phyloP scores from a whole-genome alignment of 1,140 invertebrate genomes.

The Heliconius himera region DNA sequence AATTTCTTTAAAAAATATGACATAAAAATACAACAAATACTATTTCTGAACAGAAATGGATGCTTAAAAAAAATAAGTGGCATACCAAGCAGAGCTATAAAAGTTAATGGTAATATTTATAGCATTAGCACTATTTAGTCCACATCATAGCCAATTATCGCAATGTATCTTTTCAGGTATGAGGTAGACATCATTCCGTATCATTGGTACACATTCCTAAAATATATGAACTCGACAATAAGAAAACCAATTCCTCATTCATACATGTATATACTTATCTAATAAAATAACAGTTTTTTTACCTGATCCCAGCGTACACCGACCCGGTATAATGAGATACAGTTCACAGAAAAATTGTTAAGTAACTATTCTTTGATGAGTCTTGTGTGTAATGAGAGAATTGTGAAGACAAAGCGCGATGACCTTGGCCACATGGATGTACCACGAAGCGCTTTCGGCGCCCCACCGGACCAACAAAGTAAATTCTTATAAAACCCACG shows the following conservation, averaged over 20 bases:
- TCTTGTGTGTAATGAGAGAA: slow-evolving; percentile 66
- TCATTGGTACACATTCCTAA: slow-evolving; percentile 29
- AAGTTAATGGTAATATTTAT: slow-evolving; percentile 18
- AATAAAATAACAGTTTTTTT: slow-evolving; percentile 27
- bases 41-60: neutral
- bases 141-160: slow-evolving; percentile 15
- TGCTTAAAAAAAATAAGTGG: neutral
- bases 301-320: slow-evolving; percentile 51
- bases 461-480: slow-evolving; percentile 62
- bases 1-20: neutral
- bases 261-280: slow-evolving; percentile 25
- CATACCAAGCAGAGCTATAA: slow-evolving; percentile 1
- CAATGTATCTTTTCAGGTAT: slow-evolving; percentile 27
- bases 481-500: slow-evolving; percentile 77
- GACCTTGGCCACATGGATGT: slow-evolving; percentile 66
- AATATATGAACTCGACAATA: slow-evolving; percentile 29
- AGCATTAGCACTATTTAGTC: slow-evolving; percentile 9
- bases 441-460: slow-evolving; percentile 53
- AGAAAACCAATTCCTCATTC: slow-evolving; percentile 41
- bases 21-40: neutral
- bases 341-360: slow-evolving; percentile 70
- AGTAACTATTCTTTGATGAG: slow-evolving; percentile 65
- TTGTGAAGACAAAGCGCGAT: slow-evolving; percentile 67
- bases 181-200: slow-evolving; percentile 32
- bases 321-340: slow-evolving; percentile 55